These are phyloP conservation scores for Zophobas atratus DNA, from an alignment of 1,140 invertebrate species.

Conservation along the genomic window DNA sequence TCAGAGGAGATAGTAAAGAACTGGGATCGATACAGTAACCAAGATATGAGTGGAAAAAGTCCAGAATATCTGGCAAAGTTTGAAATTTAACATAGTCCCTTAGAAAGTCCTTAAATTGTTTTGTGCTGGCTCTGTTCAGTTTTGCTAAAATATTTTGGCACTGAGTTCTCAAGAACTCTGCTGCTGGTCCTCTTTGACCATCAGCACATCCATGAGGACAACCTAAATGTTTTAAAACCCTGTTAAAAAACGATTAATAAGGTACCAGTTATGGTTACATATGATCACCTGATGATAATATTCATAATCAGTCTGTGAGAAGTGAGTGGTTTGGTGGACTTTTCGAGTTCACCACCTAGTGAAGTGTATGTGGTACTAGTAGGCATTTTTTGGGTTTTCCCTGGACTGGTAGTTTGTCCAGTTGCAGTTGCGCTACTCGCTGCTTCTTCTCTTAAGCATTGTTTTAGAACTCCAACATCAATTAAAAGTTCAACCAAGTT, in stretches of 20 bases:
- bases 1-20: slow-evolving; percentile 85
- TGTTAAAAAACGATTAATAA: slow-evolving; percentile 64
- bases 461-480: slow-evolving; percentile 88
- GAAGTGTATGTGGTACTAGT: slow-evolving; percentile 53
- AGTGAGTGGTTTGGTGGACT: slow-evolving; percentile 63
- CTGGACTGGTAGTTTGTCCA: slow-evolving; percentile 67
- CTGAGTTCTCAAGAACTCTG: slow-evolving; percentile 91
- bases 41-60: slow-evolving; percentile 95
- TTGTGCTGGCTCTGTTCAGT: slow-evolving; percentile 78
- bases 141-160: slow-evolving; percentile 87
- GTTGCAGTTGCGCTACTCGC: slow-evolving; percentile 52
- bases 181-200: slow-evolving; percentile 88
- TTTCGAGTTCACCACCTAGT: slow-evolving; percentile 59
- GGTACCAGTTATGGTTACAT: neutral
- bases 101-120: slow-evolving; percentile 85
- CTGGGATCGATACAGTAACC: slow-evolving; percentile 95
- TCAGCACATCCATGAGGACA: slow-evolving; percentile 92
- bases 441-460: slow-evolving; percentile 69
- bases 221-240: slow-evolving; percentile 91
- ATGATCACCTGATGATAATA: slow-evolving; percentile 63
- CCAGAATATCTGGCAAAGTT: slow-evolving; percentile 87
- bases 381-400: slow-evolving; percentile 60
- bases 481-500: slow-evolving; percentile 92
- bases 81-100: slow-evolving; percentile 83
- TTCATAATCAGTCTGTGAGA: slow-evolving; percentile 65